Conservation (phyloP, 1,140 invertebrate species). For the Magallana gigas region DNA sequence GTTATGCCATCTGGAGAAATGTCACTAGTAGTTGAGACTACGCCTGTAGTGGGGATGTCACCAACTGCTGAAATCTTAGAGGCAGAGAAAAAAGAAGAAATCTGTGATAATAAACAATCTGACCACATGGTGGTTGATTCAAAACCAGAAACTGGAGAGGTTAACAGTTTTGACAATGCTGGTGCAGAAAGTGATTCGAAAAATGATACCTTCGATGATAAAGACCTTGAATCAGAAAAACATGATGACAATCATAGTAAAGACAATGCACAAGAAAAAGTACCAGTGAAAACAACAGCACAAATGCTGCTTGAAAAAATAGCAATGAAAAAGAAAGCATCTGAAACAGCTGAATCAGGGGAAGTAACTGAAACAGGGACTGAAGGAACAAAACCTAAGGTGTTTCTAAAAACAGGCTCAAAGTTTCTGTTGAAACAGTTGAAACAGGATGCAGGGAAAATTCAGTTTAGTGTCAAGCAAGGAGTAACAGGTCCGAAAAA, state of each 20-base stretch:
- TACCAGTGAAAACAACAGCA: conserved; percentile 26
- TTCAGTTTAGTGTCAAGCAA: conserved; percentile 31
- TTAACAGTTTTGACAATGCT: not conserved
- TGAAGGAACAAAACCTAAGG: conserved; percentile 27
- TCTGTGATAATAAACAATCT: conserved; percentile 12
- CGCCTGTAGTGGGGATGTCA: conserved; percentile 31
- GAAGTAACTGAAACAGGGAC: not conserved
- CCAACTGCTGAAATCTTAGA: conserved; percentile 40
- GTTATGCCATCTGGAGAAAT: conserved; percentile 20
- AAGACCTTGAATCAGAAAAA: not conserved
- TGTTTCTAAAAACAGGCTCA: conserved; percentile 11
- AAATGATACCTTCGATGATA: not conserved
- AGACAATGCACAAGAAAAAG: not conserved
- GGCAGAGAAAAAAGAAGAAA: not conserved
- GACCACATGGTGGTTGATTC: not conserved
- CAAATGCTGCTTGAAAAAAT: conserved; percentile 41
- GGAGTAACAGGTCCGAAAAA: conserved; percentile 19
- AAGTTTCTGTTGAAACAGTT: conserved; percentile 33
- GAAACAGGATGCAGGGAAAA: conserved; percentile 28
- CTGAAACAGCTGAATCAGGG: not conserved
- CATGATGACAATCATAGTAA: conserved; percentile 22
- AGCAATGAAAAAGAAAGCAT: conserved; percentile 36
- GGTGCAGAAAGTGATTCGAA: not conserved
- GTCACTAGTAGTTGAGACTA: conserved; percentile 28
- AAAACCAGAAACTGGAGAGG: not conserved